Evolutionary conservation across 2,888 invertebrate species (phyloP), one percentile per base, ranked within the genome.

Genomic region (Ophioninae sp.): DNA sequence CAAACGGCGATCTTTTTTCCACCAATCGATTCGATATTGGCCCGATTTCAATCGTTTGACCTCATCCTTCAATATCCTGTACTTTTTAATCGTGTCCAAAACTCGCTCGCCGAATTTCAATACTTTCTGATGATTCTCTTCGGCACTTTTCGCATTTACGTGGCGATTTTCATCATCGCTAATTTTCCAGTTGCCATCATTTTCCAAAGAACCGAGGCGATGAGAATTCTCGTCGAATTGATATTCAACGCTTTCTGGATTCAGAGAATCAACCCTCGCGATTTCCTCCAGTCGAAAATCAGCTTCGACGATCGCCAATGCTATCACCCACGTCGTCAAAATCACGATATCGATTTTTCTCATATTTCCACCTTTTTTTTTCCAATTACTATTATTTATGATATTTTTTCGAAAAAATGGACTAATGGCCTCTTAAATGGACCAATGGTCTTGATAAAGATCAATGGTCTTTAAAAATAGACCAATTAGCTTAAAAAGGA

Each of bases 1-100:
- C 74, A 83, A 71, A 22, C 83, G 83, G 7, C 71, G 83, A 78
- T 74, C 74, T 1, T 81, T 37, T 9, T 78, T 81, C 83, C 80
- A 83, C 81, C 83, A 81, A 44, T 83, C 81, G 59, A 81, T 83
- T 17, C 59, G 65, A 77, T 74, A 75, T 61, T 81, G 63, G 37
- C 80, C 78, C 17, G 69, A 63, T 59, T 71, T 71, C 13, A 78
- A 56, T 1, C 68, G 80, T 10, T 22, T 67, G 1, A 20, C 6
- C 30, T 81, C 69, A 2, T 81, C 22, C 22, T 39, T 56, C 10
- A 64, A 51, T 22, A 83, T 51, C 6, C 59, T 78, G 56, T 81
- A n/a, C 22, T 20, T 67, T 10, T 74, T 71, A 17, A 83, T 74
- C 13, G 74, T 81, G 37, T 83, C 78, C 5, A 83, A 39, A 10